A percentile compares a stretch with the other conserved stretches of the same genome.
These are phyloP conservation scores for Porites lutea DNA, from an alignment of 64 coral and sea anemone genomes.

Conservation along the genomic window DNA sequence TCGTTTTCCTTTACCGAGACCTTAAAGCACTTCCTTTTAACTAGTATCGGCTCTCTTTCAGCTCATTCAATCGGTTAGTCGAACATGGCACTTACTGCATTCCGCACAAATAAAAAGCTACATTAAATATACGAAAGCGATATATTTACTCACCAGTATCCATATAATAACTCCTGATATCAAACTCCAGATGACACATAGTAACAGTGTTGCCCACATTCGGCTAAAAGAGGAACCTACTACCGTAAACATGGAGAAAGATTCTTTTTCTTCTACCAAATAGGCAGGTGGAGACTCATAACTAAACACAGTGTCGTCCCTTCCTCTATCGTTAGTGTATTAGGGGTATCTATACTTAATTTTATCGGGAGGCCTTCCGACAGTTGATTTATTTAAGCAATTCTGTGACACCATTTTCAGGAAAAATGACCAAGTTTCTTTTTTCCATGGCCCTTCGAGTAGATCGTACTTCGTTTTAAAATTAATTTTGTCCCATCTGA, in stretches of 20 bases:
- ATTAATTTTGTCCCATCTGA: background rate
- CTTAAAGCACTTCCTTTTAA: too few species aligned
- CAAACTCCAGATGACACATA: background rate
- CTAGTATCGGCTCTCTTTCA: too few species aligned
- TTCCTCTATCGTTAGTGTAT: background rate
- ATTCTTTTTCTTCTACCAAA: background rate
- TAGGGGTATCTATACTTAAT: background rate
- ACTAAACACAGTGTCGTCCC: background rate
- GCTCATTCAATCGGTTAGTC: too few species aligned
- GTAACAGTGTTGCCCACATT: background rate
- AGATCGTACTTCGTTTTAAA: background rate
- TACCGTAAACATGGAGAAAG: background rate
- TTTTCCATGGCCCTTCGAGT: background rate
- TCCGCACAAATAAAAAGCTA: too few species aligned
- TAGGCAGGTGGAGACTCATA: background rate
- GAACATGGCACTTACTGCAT: too few species aligned
- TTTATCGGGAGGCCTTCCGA: background rate
- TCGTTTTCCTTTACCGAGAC: too few species aligned
- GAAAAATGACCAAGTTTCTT: background rate
- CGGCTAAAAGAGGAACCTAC: background rate
- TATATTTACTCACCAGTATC: constrained; percentile 5
- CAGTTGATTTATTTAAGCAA: background rate
- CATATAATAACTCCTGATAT: constrained; percentile 51
- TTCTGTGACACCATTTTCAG: background rate
- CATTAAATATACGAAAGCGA: background rate